phyloP scores from a whole-genome alignment of 2,113 vertebrate genomes.

The Protomyctophum bolini region DNA sequence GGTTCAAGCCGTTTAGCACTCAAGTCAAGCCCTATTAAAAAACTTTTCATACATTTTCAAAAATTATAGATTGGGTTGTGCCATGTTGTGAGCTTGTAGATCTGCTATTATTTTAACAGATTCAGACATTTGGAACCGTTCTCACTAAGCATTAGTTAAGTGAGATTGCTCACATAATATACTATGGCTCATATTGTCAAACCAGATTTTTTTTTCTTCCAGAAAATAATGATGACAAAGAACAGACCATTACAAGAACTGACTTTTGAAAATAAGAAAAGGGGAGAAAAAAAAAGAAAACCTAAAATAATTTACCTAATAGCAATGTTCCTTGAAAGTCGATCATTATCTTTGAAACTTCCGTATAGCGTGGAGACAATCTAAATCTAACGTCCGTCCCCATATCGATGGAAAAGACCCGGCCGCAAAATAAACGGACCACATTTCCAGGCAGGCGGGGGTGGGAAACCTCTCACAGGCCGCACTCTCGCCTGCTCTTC shows the following conservation, averaged over 20 bases:
- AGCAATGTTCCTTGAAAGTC: constrained; percentile 7
- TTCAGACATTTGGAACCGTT: neutral
- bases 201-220: constrained; percentile 47
- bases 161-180: constrained; percentile 54
- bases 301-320: too few relatives aligned
- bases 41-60: too few relatives aligned
- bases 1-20: too few relatives aligned
- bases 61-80: too few relatives aligned
- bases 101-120: too few relatives aligned
- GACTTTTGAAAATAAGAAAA: constrained; percentile 7
- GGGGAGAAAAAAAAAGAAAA: too few relatives aligned
- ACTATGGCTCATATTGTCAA: constrained; percentile 53
- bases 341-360: too few relatives aligned
- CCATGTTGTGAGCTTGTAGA: too few relatives aligned
- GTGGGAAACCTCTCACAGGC: neutral
- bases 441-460: constrained; percentile 30
- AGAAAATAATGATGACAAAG: constrained; percentile 14
- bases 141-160: constrained; percentile 32
- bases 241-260: constrained; percentile 16
- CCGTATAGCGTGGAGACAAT: constrained; percentile 14
- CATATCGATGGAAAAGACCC: constrained; percentile 54
- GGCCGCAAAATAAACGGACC: constrained; percentile 47
- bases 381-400: constrained; percentile 13
- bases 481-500: constrained; percentile 36
- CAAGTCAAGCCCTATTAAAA: too few relatives aligned